Evolutionary conservation across 2,797 vertebrate genomes (phyloP), one percentile per base, ranked within the genome.

Genomic region (Eulemur coronatus): DNA sequence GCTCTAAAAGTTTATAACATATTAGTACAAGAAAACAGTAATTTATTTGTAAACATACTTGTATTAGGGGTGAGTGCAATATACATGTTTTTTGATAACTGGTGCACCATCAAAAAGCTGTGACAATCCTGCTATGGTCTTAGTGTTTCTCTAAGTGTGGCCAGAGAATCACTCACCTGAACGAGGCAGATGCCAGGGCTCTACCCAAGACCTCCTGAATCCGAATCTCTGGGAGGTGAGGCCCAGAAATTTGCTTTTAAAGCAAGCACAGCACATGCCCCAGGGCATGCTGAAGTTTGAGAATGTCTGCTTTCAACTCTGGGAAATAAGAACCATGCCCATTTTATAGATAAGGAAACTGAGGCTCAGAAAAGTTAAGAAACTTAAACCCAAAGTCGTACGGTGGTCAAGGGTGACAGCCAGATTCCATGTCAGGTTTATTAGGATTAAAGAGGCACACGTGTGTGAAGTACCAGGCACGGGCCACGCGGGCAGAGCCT

Each of bases 401-500:
- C 9, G 20, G 20, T 1, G 22, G 75, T 41, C 41, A 43, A 91
- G 76, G 82, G 82, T 4, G 33, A 28, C 22, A 46, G 35, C 3
- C 10, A 11, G 24, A 43, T 48, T 41, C 41, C 33, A 30, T 5
- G 24, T 30, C 43, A 41, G 11, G 11, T 28, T 30, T 57, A 10
- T 43, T 4, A 22, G 59, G 38, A 65, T 26, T 41, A 30, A 28
- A 26, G 41, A 48, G 63, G 70, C 0, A 0, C 35, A 2, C 2
- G 46, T 9, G 30, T 8, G 41, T 28, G 18, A 70, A 65, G 35
- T 33, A 38, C 2, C 48, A 5, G 33, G 38, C 14, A 11, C 0
- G 0, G 2, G 41, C 7, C 18, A 3, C 0, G 0, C 7, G 41
- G 43, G 20, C 13, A 35, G 43, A 38, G 35, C 4, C 24, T 84